Evolutionary conservation across 2,113 vertebrate species (phyloP).

Genomic region (Dicerorhinus sumatrensis): DNA sequence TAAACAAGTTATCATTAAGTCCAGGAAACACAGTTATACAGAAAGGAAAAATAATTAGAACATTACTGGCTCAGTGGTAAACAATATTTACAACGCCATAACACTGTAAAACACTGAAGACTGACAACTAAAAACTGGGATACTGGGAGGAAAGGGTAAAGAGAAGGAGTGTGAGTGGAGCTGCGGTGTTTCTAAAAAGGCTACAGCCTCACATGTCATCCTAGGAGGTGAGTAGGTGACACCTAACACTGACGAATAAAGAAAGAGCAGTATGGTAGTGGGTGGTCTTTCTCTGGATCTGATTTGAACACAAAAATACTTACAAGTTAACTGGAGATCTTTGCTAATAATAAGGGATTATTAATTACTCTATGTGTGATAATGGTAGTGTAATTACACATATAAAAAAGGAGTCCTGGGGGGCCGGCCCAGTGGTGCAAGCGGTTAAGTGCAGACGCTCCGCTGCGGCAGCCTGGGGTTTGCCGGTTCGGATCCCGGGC

Average conservation of each 20-base stretch:
- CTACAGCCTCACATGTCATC: background rate
- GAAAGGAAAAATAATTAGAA: background rate
- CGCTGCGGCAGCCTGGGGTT: too few relatives aligned
- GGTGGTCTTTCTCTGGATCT: background rate
- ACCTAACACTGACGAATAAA: background rate
- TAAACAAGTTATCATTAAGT: background rate
- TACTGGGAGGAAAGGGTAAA: background rate
- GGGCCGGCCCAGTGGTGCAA: too few relatives aligned
- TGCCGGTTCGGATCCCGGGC: too few relatives aligned
- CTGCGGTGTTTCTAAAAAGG: background rate
- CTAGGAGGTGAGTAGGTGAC: background rate
- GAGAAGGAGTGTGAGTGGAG: background rate
- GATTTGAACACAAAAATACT: background rate
- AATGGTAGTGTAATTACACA: background rate
- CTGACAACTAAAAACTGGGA: background rate
- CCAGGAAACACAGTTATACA: background rate
- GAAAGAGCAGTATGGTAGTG: background rate
- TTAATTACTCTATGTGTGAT: background rate
- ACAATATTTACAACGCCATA: background rate
- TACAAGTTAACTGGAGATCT: background rate
- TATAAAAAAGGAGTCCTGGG: background rate
- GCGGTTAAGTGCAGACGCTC: too few relatives aligned
- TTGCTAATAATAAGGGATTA: background rate
- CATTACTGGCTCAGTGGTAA: background rate
- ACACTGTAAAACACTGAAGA: background rate